Conservation (phyloP, 2,113 vertebrate species). For the Indicator maculatus region DNA sequence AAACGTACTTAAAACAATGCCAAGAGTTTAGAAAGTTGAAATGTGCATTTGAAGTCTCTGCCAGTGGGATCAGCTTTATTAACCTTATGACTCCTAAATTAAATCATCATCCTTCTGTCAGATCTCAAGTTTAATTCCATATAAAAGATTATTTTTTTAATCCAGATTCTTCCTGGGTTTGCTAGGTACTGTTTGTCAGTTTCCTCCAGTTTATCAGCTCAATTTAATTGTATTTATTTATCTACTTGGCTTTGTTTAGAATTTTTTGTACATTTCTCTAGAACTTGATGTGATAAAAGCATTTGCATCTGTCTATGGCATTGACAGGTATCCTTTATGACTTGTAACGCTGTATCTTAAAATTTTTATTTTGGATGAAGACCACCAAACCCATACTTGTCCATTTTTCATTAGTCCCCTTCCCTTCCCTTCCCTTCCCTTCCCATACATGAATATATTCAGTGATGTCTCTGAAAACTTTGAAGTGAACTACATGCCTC, state of each 20-base stretch:
- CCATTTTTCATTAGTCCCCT: neutral
- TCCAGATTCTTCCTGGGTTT: neutral
- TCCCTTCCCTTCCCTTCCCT: neutral
- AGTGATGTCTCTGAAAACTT: neutral
- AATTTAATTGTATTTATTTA: neutral
- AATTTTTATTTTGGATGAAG: neutral
- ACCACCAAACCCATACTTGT: neutral
- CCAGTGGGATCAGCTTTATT: neutral
- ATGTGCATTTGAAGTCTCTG: neutral
- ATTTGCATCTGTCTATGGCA: neutral
- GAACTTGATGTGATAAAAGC: neutral
- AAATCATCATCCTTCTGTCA: neutral
- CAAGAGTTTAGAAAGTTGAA: neutral
- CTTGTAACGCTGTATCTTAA: neutral
- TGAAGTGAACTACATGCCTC: neutral
- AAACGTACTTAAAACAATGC: neutral
- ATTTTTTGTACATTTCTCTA: neutral
- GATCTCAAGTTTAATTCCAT: neutral
- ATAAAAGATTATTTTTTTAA: neutral
- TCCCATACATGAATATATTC: neutral
- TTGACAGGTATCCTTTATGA: neutral
- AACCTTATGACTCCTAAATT: neutral
- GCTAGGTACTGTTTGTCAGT: neutral
- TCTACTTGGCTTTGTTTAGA: neutral
- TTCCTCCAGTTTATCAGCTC: neutral